Conservation (phyloP, 2,113 vertebrate genomes). For the Phalacrocorax carbo region DNA sequence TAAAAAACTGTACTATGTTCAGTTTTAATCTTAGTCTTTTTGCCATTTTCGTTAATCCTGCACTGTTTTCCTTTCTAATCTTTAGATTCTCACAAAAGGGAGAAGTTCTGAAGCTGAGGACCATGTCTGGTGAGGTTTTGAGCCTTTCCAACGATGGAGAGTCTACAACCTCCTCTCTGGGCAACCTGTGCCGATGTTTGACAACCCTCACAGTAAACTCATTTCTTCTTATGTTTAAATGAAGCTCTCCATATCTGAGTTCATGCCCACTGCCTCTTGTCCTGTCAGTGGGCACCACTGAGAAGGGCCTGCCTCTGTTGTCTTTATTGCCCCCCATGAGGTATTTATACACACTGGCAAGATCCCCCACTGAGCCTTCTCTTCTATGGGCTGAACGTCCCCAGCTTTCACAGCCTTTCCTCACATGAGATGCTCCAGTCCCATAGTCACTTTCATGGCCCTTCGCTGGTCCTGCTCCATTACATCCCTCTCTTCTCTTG, state of each 20-base stretch:
- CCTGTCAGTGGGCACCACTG: background rate
- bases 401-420: background rate
- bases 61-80: background rate
- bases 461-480: background rate
- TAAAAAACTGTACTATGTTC: background rate
- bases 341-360: background rate
- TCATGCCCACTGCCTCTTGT: background rate
- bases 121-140: background rate
- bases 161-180: background rate
- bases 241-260: background rate
- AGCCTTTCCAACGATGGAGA: background rate
- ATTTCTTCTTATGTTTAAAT: background rate
- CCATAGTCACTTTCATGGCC: background rate
- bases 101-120: background rate
- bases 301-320: background rate
- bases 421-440: background rate
- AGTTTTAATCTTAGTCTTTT: background rate
- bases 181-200: no score
- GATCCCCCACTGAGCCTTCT: background rate
- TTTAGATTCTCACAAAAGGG: background rate
- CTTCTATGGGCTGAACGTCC: background rate
- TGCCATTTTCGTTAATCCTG: background rate
- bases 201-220: background rate
- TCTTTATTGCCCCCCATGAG: background rate
- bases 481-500: background rate